A percentile compares a stretch with the other conserved stretches of the same genome.
These are phyloP conservation scores for Xestia c-nigrum DNA, from an alignment of 2,888 invertebrate species.

Conservation along the genomic window DNA sequence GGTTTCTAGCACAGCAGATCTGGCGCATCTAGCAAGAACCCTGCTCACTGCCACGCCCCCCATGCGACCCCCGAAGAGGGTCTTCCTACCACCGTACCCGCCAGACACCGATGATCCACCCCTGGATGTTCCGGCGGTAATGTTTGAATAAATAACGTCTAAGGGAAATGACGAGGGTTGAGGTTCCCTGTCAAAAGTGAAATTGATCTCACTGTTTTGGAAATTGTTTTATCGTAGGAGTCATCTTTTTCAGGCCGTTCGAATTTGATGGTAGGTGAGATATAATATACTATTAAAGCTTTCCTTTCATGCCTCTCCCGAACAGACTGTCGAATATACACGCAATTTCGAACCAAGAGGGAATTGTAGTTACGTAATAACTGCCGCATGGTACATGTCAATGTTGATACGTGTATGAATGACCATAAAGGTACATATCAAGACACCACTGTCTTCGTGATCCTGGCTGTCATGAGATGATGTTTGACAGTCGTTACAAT, in stretches of 20 bases:
- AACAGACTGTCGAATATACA: background rate
- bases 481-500: background rate
- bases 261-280: background rate
- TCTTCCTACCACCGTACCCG: conserved; percentile 90
- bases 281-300: background rate
- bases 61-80: conserved; percentile 92
- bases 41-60: conserved; percentile 93
- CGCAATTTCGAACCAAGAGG: background rate
- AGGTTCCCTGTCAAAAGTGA: conserved; percentile 41
- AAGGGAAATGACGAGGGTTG: conserved; percentile 43
- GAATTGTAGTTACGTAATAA: background rate
- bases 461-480: background rate
- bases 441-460: background rate
- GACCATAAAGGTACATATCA: background rate
- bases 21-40: conserved; percentile 95
- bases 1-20: conserved; percentile 93
- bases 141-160: conserved; percentile 38
- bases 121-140: conserved; percentile 86
- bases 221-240: conserved; percentile 34
- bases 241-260: conserved; percentile 20
- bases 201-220: conserved; percentile 40
- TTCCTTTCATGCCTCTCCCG: background rate
- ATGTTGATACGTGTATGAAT: background rate
- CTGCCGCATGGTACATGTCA: background rate
- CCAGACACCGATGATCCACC: conserved; percentile 87